A percentile compares a stretch with the other conserved stretches of the same genome.
These are phyloP conservation scores for Agrochola litura DNA, from an alignment of 2,888 invertebrate genomes.

Conservation along the genomic window DNA sequence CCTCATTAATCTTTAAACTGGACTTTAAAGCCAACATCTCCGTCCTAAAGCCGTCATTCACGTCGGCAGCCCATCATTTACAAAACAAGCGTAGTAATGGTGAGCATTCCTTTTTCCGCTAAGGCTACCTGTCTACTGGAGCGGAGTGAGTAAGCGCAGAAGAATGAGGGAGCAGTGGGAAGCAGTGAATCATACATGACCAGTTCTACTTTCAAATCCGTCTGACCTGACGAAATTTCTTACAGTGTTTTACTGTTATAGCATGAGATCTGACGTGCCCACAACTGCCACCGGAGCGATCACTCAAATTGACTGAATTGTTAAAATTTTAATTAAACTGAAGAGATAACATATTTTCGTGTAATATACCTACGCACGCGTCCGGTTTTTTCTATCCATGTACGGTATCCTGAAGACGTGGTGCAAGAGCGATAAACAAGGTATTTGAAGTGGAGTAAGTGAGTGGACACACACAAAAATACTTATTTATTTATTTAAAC, in stretches of 20 bases:
- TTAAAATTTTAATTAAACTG: background rate
- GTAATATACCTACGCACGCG: background rate
- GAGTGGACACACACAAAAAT: too few relatives aligned
- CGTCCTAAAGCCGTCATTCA: conserved; percentile 26
- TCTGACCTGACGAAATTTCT: too few relatives aligned
- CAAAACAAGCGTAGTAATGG: conserved; percentile 40
- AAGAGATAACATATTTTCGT: background rate
- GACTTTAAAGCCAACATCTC: conserved; percentile 29
- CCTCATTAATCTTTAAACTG: conserved; percentile 52
- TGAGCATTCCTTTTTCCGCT: conserved; percentile 27
- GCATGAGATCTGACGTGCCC: background rate
- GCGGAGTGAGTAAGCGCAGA: background rate
- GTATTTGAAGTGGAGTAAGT: background rate
- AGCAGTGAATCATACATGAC: too few relatives aligned
- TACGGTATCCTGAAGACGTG: background rate
- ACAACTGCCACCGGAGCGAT: background rate
- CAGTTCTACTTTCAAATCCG: too few relatives aligned
- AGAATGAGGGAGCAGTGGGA: background rate
- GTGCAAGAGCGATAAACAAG: background rate
- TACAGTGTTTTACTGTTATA: background rate
- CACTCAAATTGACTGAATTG: background rate
- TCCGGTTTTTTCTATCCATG: background rate
- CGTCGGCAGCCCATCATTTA: conserved; percentile 29
- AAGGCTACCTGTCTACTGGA: background rate
- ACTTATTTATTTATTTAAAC: too few relatives aligned